Evolutionary conservation across 2,113 vertebrate species (phyloP), one percentile per base, ranked within the genome.

Genomic region (Sphaerodactylus townsendi): DNA sequence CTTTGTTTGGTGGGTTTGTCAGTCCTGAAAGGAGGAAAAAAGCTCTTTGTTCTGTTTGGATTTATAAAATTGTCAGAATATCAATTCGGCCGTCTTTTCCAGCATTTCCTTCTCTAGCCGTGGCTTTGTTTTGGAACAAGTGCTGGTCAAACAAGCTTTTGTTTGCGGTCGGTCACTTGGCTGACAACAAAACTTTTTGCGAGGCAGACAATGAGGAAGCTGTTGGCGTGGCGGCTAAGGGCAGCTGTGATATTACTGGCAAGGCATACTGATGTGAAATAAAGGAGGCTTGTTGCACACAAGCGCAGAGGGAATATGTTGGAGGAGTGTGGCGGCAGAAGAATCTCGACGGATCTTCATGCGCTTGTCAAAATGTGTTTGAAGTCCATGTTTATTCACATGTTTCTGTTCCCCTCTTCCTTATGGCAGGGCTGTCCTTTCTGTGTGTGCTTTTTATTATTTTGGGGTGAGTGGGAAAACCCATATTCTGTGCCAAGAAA

Each of bases 91-190:
- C 85, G 93, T 92, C 91, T 94, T 96, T 66, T 92, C 84, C 82
- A 90, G 93, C 92, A 94, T 96, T 96, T 97, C 95, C 95, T 96
- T 92, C 93, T 96, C 91, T 88, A 93, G 92, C 87, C 84, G 17
- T 92, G 86, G 93, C 95, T 97, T 96, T 97, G 95, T 97, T 96
- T 96, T 79, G 77, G 94, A 96, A 95, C 95, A 96, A 96, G 94
- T 95, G 93, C 95, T 97, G 96, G 97, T 97, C 96, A 98, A 96
- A 96, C 95, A 97, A 95, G 93, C 92, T 96, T 97, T 97, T 96
- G 96, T 97, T 95, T 96, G 94, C 89, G 96, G 94, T 95, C 95
- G 96, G 91, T 96, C 94, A 94, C 93, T 97, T 95, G 92, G 94
- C 89, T 80, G 87, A 87, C 92, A 95, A 93, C 94, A 94, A 93